These are phyloP conservation scores for Ictalurus punctatus DNA, from an alignment of 2,113 vertebrate species.

Conservation along the genomic window DNA sequence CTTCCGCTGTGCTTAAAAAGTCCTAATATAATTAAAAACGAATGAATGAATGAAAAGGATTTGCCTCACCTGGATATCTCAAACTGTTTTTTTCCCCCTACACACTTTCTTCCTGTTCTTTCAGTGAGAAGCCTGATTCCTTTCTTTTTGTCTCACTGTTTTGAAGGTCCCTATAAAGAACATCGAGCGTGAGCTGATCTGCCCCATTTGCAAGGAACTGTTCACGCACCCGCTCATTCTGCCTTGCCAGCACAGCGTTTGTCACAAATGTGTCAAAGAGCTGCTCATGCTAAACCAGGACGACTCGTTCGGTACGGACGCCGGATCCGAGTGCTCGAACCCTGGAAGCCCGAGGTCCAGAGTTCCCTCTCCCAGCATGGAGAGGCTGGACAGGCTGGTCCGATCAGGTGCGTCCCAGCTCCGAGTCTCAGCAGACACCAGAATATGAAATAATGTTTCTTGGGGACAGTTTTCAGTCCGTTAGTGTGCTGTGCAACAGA, in stretches of 20 bases:
- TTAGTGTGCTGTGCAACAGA: not conserved
- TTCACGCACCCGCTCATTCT: slow-evolving; percentile 95
- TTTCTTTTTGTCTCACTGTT: not conserved
- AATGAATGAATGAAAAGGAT: not conserved
- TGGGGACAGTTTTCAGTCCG: too few relatives aligned
- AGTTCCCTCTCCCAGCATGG: slow-evolving; percentile 85
- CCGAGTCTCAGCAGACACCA: not conserved
- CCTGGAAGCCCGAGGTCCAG: slow-evolving; percentile 88
- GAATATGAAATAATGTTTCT: not conserved
- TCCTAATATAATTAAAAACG: too few relatives aligned
- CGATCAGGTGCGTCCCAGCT: slow-evolving; percentile 83
- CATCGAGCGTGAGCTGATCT: slow-evolving; percentile 95
- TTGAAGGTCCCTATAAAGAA: slow-evolving; percentile 87
- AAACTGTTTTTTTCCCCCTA: too few relatives aligned
- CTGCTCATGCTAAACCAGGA: slow-evolving; percentile 86
- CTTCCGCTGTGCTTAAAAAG: not conserved
- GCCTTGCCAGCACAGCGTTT: slow-evolving; percentile 95
- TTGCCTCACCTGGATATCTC: not conserved
- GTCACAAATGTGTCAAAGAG: slow-evolving; percentile 94
- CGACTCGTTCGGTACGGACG: slow-evolving; percentile 81
- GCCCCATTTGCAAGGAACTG: slow-evolving; percentile 94
- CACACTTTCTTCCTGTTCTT: not conserved
- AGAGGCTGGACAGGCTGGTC: slow-evolving; percentile 87
- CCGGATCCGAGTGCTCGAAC: slow-evolving; percentile 87
- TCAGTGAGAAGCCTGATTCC: not conserved